Base-by-base conservation (phyloP, 2,888 invertebrate species). In the Strigamia transsilvanica region DNA sequence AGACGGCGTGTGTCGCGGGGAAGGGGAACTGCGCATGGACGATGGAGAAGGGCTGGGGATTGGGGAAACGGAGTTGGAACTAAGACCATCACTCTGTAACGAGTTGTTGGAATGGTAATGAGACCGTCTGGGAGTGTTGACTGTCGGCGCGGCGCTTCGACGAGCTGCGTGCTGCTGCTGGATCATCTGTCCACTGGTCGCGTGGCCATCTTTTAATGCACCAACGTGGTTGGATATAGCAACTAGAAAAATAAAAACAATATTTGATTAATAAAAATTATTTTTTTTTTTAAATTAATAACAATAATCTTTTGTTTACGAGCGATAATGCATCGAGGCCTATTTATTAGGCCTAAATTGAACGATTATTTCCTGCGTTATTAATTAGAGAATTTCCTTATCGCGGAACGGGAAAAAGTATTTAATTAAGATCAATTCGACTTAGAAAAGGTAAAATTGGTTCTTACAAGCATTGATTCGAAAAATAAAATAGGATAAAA, bases 81-180 rank as follows among this genome's bases (percentile, higher is more conserved):
- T 94, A 9, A 93, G 94, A 83, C 93, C 93, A 88, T 94, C 94
- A 80, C 94, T 94, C 88, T 94, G 94, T 80, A 94, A 90, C 2
- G 94, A 94, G 21, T 93, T 93, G 79, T 94, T 94, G 0, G 94
- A 94, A 87, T 94, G 94, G 88, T 94, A 94, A 87, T 94, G 94
- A 32, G 93, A 92, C 86, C 93, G 91, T 87, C 94, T 78, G 79
- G 77, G 66, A 13, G 82, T 23, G 46, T 23, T 78, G 12, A 42
- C 61, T 18, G 81, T 18, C 41, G 82, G 46, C n/a, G 46, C 80
- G 27, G 80, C 32, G 12, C 23, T 51, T 32, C 80, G n/a, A 6
- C 80, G 46, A 23, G 56, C 12, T 10, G 46, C 15, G 13, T 80
- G 80, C 32, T 21, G 32, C 12, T 32, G 73, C 12, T 73, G 73